Evolutionary conservation across 2,888 invertebrate genomes (phyloP).

Genomic region (Lymantria monacha): DNA sequence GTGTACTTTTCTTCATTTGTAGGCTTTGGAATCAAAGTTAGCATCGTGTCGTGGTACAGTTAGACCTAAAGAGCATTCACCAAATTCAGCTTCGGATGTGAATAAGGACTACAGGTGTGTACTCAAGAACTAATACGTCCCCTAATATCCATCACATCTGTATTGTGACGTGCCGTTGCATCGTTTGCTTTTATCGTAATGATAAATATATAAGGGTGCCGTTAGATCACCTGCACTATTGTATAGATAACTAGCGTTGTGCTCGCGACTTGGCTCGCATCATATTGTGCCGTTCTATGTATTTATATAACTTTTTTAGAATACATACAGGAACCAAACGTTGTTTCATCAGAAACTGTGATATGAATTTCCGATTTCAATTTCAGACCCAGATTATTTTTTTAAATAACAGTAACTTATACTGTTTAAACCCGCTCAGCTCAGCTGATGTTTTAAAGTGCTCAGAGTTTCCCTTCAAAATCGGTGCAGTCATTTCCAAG

Average conservation of each 20-base stretch:
- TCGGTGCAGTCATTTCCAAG: too few relatives aligned
- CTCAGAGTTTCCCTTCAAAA: too few relatives aligned
- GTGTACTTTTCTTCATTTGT: conserved; percentile 78
- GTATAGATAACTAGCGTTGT: neutral
- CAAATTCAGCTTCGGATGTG: conserved; percentile 74
- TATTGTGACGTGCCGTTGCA: conserved; percentile 35
- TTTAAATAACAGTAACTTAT: too few relatives aligned
- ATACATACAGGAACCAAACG: too few relatives aligned
- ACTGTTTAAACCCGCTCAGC: too few relatives aligned
- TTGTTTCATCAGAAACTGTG: too few relatives aligned
- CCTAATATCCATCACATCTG: conserved; percentile 32
- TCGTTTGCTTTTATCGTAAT: conserved; percentile 45
- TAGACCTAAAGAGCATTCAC: conserved; percentile 80
- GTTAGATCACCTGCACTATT: neutral
- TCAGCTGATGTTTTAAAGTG: too few relatives aligned
- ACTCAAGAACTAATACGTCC: conserved; percentile 73
- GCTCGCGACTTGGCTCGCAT: too few relatives aligned
- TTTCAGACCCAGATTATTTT: too few relatives aligned
- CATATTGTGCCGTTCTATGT: too few relatives aligned
- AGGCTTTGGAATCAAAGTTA: conserved; percentile 87
- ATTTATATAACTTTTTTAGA: too few relatives aligned
- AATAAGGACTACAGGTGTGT: conserved; percentile 82
- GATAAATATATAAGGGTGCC: conserved; percentile 21
- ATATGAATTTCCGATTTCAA: too few relatives aligned
- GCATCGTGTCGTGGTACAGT: conserved; percentile 84